Base-by-base conservation (phyloP, 2,888 invertebrate genomes). In the Noctua comes region DNA sequence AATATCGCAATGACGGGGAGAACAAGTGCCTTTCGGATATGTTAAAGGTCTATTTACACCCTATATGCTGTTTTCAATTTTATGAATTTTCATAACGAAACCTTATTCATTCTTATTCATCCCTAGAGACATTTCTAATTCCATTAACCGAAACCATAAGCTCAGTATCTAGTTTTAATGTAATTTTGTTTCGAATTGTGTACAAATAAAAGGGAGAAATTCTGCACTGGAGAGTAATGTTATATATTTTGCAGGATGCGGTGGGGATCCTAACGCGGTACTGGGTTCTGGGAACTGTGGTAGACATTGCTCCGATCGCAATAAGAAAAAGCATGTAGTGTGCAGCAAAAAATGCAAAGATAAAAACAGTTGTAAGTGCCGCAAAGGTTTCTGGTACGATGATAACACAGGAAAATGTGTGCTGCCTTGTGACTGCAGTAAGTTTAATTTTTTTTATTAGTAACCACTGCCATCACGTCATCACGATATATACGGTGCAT, bases 261-360 rank as follows among this genome's bases (percentile, higher is more conserved):
- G 88, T 51, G 90, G 89, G 21, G 91, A 91, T 79, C 65, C 68
- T 7, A 87, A 90, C 68, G 90, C 88, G 11, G 21, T 48, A 68
- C 81, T 82, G 43, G 93, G 93, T 0, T 91, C 91, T 77, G 91
- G 92, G 0, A 91, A 92, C 79, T 91, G 91, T 43, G 80, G 83
- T 7, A 87, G 74, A 69, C 85, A 66, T 48, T 92, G 93, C 71
- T 85, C 86, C 16, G 86, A 91, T 69, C 72, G 86, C 10, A 74
- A 72, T 36, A 79, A 80, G 2, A 78, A 80, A n/a, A 57, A 83
- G 0, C 75, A 75, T 13, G 64, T 46, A 36, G n/a, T 48, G 0
- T 91, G 91, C 57, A 36, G 31, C 0, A 1, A 13, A 18, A 71
- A 85, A 48, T 92, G 90, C 68, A 64, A 78, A 16, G 7, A 18